Evolutionary conservation across 2,797 vertebrate species (phyloP), one percentile per base, ranked within the genome.

Genomic region (Tangara arthus): DNA sequence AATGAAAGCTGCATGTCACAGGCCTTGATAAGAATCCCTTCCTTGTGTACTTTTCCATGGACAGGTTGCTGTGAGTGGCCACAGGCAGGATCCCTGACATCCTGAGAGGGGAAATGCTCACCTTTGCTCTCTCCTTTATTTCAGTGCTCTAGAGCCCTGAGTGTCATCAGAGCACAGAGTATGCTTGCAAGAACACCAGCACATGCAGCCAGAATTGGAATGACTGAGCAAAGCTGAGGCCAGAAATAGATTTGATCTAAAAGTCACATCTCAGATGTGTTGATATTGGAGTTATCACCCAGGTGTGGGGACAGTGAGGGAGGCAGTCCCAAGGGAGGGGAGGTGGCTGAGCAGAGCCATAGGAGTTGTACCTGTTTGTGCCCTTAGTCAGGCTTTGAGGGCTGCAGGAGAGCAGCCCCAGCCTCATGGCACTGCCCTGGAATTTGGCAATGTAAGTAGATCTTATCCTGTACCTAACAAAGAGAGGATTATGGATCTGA

Each of bases 51-150:
- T 46, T 28, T 55, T 26, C 34, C 16, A 8, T 32, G 50, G 20
- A 22, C 63, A 75, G 32, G 52, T 46, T 49, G 11, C n/a, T 50
- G 11, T 22, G 49, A 24, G 28, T 2, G 32, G 21, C 57, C 52
- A 15, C 1, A 6, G 55, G n/a, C 17, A 60, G 72, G 32, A 34
- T 37, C 64, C 19, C 49, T 12, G 37, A n/a, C 20, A 30, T 30
- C 63, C 1, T 1, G 32, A 23, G 15, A 22, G 28, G 21, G 15
- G 63, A 50, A 53, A 37, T 19, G 4, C 17, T 61, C 0, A 0
- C 16, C 57, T 91, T 37, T 59, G 8, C 24, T 77, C 8, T 1
- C 30, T 34, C 4, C 32, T 44, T 35, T 23, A 5, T 56, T 56
- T 44, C 5, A 5, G 32, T 41, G 37, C 57, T 57, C 26, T 12